These are phyloP conservation scores for Amphibalanus amphitrite DNA, from an alignment of 1,140 invertebrate species.

Conservation along the genomic window DNA sequence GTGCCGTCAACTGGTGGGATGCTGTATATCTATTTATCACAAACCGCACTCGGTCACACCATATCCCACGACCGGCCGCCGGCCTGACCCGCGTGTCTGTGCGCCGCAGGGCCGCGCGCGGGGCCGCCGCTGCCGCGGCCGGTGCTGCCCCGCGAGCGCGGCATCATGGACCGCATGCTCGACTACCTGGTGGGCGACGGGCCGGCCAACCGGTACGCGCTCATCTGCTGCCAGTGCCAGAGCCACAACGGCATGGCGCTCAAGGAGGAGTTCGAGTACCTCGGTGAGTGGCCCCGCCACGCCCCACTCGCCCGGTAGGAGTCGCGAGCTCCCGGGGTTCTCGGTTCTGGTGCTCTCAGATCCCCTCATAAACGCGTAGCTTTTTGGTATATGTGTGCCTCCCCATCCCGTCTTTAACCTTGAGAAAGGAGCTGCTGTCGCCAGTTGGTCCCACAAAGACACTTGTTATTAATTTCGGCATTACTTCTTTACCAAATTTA, in stretches of 20 bases:
- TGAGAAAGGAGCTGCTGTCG: no score
- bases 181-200: conserved; percentile 92
- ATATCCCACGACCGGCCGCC: no score
- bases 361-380: no score
- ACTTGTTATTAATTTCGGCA: no score
- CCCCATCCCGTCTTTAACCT: neutral
- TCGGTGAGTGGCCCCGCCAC: conserved; percentile 35
- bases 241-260: conserved; percentile 96
- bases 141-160: conserved; percentile 40
- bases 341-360: neutral
- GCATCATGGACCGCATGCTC: conserved; percentile 64
- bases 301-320: conserved; percentile 10
- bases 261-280: conserved; percentile 88
- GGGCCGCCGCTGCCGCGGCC: conserved; percentile 31
- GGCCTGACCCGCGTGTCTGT: no score
- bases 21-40: no score
- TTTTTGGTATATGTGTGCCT: conserved; percentile 7
- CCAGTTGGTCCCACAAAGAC: no score
- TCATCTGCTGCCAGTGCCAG: conserved; percentile 78
- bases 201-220: conserved; percentile 77
- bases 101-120: no score
- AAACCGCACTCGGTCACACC: no score
- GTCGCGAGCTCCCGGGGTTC: conserved; percentile 5
- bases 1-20: no score
- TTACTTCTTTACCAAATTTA: no score